Evolutionary conservation across 1,140 invertebrate genomes (phyloP).

Genomic region (Heterodera schachtii): DNA sequence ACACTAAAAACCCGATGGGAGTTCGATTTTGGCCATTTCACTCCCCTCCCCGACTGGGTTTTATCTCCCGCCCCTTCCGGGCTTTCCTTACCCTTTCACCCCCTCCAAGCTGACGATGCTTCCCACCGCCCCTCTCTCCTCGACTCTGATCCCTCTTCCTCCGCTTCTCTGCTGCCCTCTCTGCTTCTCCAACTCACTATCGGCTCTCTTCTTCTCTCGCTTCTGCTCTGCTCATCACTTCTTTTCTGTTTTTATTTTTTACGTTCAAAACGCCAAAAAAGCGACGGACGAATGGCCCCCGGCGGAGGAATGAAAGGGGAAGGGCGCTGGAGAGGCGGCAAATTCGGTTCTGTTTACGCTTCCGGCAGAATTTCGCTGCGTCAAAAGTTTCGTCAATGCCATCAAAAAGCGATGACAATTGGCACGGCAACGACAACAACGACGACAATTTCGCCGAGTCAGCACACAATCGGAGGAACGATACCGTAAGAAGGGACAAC

Average conservation of each 20-base stretch:
- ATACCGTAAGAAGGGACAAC: no score
- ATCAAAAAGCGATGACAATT: not conserved
- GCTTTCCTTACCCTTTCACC: not conserved
- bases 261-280: not conserved
- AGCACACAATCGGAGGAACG: not conserved
- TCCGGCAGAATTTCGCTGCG: not conserved
- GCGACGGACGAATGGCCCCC: not conserved
- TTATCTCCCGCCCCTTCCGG: not conserved
- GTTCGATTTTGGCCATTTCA: not conserved
- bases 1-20: no score
- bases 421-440: not conserved
- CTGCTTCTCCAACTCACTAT: slow-evolving; percentile 18
- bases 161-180: slow-evolving; percentile 18
- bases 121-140: not conserved
- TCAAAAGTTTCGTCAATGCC: not conserved
- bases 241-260: slow-evolving; percentile 24
- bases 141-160: not conserved
- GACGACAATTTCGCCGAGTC: not conserved
- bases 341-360: slow-evolving; percentile 19
- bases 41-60: not conserved
- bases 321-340: slow-evolving; percentile 9
- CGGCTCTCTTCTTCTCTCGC: slow-evolving; percentile 14
- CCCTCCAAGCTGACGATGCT: not conserved
- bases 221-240: slow-evolving; percentile 5
- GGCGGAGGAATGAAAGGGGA: not conserved